These are phyloP conservation scores for Cantharis lateralis DNA, from an alignment of 2,888 invertebrate genomes.

Conservation along the genomic window DNA sequence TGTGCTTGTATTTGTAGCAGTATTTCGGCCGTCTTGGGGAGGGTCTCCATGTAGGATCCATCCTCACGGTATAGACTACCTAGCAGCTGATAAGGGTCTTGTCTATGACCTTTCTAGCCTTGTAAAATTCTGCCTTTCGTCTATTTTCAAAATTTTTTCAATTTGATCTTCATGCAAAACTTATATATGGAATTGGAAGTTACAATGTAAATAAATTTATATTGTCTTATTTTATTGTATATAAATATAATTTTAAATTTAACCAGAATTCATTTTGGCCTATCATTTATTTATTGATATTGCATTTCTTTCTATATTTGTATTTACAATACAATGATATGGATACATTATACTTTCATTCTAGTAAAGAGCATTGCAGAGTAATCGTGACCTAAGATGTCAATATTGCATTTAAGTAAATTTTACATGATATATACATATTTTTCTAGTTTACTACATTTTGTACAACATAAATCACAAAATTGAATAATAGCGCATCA, in stretches of 20 bases:
- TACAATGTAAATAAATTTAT: no score
- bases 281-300: conserved; percentile 1
- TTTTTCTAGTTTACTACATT: not conserved
- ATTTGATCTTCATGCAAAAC: no score
- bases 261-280: not conserved
- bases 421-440: not conserved
- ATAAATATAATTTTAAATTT: not conserved
- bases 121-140: no score
- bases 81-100: no score
- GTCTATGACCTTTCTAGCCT: no score
- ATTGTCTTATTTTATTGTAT: no score
- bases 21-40: no score
- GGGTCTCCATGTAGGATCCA: no score
- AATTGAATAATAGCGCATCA: not conserved
- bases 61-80: no score
- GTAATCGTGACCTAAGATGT: not conserved
- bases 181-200: no score
- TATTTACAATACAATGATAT: not conserved
- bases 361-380: not conserved
- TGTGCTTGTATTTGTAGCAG: no score
- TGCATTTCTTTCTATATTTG: not conserved
- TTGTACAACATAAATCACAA: not conserved
- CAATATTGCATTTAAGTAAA: not conserved
- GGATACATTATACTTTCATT: not conserved
- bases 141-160: no score